phyloP scores from a whole-genome alignment of 2,797 vertebrate species.

The Gephyroberyx darwinii region DNA sequence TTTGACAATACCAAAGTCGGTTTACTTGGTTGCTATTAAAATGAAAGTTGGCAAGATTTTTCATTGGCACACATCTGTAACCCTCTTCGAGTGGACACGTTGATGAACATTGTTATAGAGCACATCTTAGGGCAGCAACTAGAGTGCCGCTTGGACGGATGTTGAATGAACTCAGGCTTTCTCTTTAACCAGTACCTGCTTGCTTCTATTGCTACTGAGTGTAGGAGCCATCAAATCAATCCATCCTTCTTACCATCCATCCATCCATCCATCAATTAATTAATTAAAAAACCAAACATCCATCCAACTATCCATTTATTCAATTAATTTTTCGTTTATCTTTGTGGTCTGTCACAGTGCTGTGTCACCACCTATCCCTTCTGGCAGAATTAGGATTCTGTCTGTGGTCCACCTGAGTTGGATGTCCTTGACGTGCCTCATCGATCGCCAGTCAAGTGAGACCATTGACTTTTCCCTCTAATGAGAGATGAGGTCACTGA shows the following conservation, averaged over 20 bases:
- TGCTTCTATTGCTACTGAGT: not conserved
- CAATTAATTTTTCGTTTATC: conserved; percentile 24
- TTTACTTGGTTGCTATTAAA: no score
- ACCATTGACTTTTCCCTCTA: conserved; percentile 60
- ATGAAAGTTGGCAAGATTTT: no score
- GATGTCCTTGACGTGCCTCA: conserved; percentile 61
- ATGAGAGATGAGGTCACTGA: conserved; percentile 49
- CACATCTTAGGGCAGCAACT: no score
- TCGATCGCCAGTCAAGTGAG: conserved; percentile 66
- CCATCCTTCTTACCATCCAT: not conserved
- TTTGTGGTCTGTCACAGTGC: conserved; percentile 28
- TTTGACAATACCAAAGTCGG: no score
- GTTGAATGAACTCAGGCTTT: not conserved
- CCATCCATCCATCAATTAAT: conserved; percentile 21
- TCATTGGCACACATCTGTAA: no score
- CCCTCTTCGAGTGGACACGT: no score
- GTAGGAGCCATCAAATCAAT: conserved; percentile 25
- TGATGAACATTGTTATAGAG: no score
- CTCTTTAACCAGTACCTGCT: not conserved
- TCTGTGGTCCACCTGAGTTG: conserved; percentile 50
- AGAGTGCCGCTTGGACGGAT: not conserved
- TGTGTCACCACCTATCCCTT: conserved; percentile 6
- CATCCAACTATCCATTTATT: conserved; percentile 29
- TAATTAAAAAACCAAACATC: conserved; percentile 8
- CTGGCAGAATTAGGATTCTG: conserved; percentile 57